Percentiles rank a stretch among this genome's conserved stretches.
These are phyloP conservation scores for Loris lydekkerianus DNA, from an alignment of 2,797 vertebrate genomes.

Conservation along the genomic window DNA sequence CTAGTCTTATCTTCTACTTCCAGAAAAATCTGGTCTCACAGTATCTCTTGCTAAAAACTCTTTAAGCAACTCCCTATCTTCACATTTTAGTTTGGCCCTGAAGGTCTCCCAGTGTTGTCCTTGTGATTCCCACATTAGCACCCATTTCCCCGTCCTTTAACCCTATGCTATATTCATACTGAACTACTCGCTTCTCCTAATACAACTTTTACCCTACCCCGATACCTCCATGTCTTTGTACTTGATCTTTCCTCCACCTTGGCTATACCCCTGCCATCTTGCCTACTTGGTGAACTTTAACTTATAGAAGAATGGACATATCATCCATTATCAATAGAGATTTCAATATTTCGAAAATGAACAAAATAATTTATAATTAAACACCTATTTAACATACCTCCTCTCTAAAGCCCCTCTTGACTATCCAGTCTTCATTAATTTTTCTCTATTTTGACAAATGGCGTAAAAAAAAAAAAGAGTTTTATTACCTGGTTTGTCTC, in stretches of 20 bases:
- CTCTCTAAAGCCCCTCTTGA: not conserved
- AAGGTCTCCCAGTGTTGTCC: not conserved
- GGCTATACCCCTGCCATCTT: slow-evolving; percentile 68
- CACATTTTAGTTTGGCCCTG: not conserved
- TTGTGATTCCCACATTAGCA: not conserved
- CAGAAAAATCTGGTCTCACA: not conserved
- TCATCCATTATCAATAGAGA: not conserved
- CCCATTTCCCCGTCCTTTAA: not conserved
- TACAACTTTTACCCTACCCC: not conserved
- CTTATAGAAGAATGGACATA: not conserved
- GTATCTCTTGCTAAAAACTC: not conserved
- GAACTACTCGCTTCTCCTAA: not conserved
- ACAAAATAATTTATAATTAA: not conserved
- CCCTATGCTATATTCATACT: not conserved
- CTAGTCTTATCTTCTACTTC: not conserved
- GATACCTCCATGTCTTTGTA: not conserved
- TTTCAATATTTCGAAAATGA: not conserved
- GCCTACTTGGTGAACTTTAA: not conserved
- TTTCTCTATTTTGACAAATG: not conserved
- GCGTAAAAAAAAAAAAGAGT: not conserved
- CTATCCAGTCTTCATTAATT: not conserved
- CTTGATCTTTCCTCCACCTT: slow-evolving; percentile 64
- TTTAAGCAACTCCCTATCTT: not conserved
- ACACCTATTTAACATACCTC: not conserved
- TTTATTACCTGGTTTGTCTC: not conserved